Evolutionary conservation across 2,888 invertebrate species (phyloP), one percentile per base, ranked within the genome.

Genomic region (Unio delphinus): DNA sequence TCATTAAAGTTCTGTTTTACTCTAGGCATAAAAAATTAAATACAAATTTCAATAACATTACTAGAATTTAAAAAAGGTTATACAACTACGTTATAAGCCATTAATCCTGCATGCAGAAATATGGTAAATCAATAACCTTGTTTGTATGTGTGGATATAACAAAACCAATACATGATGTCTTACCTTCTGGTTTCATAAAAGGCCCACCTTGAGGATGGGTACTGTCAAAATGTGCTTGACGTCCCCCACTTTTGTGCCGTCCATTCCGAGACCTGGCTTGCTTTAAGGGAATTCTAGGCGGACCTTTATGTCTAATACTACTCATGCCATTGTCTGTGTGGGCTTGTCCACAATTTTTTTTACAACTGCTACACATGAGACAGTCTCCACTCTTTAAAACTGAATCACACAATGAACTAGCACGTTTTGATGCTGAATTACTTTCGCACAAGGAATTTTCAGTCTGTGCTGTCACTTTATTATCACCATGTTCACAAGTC

Each of bases 211-310:
- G 74, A 8, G 77, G 75, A 58, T 73, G 75, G 30, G 77, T 69
- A 60, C 77, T 65, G 55, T 77, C 77, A 68, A 73, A 77, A 59
- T 71, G 77, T 67, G 73, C 61, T 65, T 73, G 73, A 63, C 72
- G 45, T 45, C 11, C 11, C 45, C 45, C 45, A 45, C 45, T 75
- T 73, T 70, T 75, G 64, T 73, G 75, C 23, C 71, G 67, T 20
- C 68, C 65, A 34, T 75, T 73, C 34, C 73, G 69, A 55, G 71
- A 65, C 20, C 73, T 67, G 20, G 73, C 59, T 20, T 74, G 80
- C 68, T 81, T 81, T 4, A 78, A 78, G 69, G 81, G 81, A 75
- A 81, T 73, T 65, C 64, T 72, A 55, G 78, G 75, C 11, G 81
- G 81, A 57, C 61, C 69, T 68, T 73, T 68, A 68, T 73, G 75